Evolutionary conservation across 2,888 invertebrate species (phyloP).

Genomic region (Chesias legatella): DNA sequence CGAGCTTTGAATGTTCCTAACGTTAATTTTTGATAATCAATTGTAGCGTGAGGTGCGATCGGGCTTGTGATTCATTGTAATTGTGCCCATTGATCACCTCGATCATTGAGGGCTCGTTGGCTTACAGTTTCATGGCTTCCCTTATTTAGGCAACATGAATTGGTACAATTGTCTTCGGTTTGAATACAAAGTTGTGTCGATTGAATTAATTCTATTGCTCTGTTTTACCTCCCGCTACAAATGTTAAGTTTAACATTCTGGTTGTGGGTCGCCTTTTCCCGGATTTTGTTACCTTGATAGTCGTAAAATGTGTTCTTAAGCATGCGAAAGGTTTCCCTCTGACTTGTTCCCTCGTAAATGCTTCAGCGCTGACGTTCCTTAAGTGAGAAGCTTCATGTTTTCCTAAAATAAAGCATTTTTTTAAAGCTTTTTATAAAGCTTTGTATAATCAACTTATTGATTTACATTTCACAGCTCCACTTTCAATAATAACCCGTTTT

Average conservation of each 20-base stretch:
- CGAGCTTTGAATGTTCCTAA: too few relatives aligned
- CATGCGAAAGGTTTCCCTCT: slow-evolving; percentile 36
- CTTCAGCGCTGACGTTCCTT: slow-evolving; percentile 26
- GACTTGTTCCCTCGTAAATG: slow-evolving; percentile 27
- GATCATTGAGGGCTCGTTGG: slow-evolving; percentile 53
- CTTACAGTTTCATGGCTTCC: slow-evolving; percentile 60
- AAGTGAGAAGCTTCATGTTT: slow-evolving; percentile 20
- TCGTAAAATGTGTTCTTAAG: slow-evolving; percentile 37
- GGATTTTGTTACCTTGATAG: slow-evolving; percentile 45
- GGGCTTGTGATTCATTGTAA: slow-evolving; percentile 26
- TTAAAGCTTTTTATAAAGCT: slow-evolving; percentile 2
- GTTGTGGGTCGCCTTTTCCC: slow-evolving; percentile 44
- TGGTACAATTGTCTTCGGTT: slow-evolving; percentile 65
- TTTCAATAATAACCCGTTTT: too few relatives aligned
- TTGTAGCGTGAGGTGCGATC: background rate
- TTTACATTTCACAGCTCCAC: too few relatives aligned
- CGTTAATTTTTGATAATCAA: too few relatives aligned
- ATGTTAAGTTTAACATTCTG: slow-evolving; percentile 66
- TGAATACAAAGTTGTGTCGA: slow-evolving; percentile 69
- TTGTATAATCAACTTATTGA: slow-evolving; percentile 1
- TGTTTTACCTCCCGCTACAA: slow-evolving; percentile 63
- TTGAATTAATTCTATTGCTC: slow-evolving; percentile 77
- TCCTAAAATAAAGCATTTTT: slow-evolving; percentile 4
- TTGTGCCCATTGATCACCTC: slow-evolving; percentile 41
- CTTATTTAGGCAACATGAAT: slow-evolving; percentile 60